phyloP scores from a whole-genome alignment of 2,113 vertebrate genomes.

The Antennarius striatus region DNA sequence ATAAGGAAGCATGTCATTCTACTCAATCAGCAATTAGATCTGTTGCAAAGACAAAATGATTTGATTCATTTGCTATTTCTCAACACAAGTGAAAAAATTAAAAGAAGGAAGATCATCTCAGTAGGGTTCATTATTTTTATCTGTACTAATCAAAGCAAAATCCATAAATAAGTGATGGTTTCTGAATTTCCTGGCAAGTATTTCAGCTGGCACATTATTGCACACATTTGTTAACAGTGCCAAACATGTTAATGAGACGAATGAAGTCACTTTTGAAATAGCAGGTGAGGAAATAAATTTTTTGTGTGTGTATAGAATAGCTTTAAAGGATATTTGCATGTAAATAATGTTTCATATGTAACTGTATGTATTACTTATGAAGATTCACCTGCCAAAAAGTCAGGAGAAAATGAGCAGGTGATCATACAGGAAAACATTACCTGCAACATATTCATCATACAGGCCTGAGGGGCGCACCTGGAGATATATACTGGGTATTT shows the following conservation, averaged over 20 bases:
- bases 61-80: constrained; percentile 42
- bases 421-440: constrained; percentile 2
- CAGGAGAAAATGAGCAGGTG: constrained; percentile 15
- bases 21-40: no score
- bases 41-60: neutral
- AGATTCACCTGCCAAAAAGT: neutral
- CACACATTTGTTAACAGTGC: constrained; percentile 30
- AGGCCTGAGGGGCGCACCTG: no score
- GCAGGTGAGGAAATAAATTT: neutral
- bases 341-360: neutral
- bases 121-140: constrained; percentile 56
- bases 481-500: no score
- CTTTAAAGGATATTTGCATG: neutral
- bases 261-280: neutral
- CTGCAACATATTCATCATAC: neutral
- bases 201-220: constrained; percentile 19
- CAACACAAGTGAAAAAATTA: constrained; percentile 39
- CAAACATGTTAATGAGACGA: constrained; percentile 21
- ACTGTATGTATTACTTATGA: neutral
- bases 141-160: constrained; percentile 52
- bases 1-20: no score
- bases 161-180: constrained; percentile 50
- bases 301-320: neutral
- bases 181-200: constrained; percentile 40
- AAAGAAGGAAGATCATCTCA: constrained; percentile 48